Evolutionary conservation across 2,888 invertebrate species (phyloP), one percentile per base, ranked within the genome.

Genomic region (Volucella inanis): DNA sequence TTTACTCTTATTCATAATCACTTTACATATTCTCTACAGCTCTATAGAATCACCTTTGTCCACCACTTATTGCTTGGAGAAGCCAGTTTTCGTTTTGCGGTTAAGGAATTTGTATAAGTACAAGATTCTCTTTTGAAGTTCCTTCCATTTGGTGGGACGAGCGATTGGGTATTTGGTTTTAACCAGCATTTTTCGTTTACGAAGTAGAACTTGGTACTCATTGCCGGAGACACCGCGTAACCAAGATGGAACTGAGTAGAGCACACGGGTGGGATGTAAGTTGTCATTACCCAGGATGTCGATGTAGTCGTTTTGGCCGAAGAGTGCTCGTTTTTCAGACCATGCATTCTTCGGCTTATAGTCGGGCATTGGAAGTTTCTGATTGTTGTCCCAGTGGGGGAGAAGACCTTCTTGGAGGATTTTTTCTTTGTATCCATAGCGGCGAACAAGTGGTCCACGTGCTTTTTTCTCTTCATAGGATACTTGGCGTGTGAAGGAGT

Each of bases 231-330:
- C 95, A 62, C 98, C 99, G 88, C 97, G 94, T 45, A 99, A 93
- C 98, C 98, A 99, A 0, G 94, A 92, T 0, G 99, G 99, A 8
- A 98, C 94, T 82, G 95, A 95, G 89, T 98, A 98, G 12, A 98
- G 91, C 12, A 98, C 94, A 90, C 95, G 95, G 0, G 96, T 95
- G 0, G 99, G 98, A 91, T 98, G 97, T 8, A 96, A 88, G 14
- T 93, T 93, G 43, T 96, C 97, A 89, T 96, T 95, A 1, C 99
- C 99, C 67, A 99, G 93, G 78, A 99, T 98, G 91, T 99, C 98
- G 87, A 99, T 98, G 90, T 98, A 99, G 92, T 99, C 98, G 93
- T 99, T 99, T 91, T 98, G 98, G 0, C 99, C 99, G 93, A 97
- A 98, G 0, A 97, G 91, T 1, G 98, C 97, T 89, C 94, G 94